These are phyloP conservation scores for Pomacea maculata DNA, from an alignment of 1,140 invertebrate species.

Conservation along the genomic window DNA sequence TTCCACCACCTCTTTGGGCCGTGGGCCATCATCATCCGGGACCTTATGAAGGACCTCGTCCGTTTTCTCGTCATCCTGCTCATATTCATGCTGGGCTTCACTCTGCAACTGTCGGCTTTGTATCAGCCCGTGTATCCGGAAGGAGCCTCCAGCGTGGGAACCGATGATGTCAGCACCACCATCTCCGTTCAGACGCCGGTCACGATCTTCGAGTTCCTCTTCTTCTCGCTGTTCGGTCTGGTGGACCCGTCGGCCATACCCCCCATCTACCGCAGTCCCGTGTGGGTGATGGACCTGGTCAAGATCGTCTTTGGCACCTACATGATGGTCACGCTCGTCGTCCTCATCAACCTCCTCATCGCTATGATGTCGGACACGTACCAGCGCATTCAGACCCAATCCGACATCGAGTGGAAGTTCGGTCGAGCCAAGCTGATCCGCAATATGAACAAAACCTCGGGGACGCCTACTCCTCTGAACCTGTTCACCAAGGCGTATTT, in stretches of 20 bases:
- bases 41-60: slow-evolving; percentile 79
- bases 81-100: slow-evolving; percentile 98
- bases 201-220: slow-evolving; percentile 94
- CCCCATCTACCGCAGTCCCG: slow-evolving; percentile 67
- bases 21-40: slow-evolving; percentile 81
- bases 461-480: slow-evolving; percentile 96
- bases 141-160: slow-evolving; percentile 8
- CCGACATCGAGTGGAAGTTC: slow-evolving; percentile 99
- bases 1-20: slow-evolving; percentile 99
- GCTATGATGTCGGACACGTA: slow-evolving; percentile 99
- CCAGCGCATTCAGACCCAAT: slow-evolving; percentile 97
- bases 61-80: slow-evolving; percentile 95
- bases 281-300: slow-evolving; percentile 68
- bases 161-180: not conserved
- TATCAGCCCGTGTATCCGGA: slow-evolving; percentile 83
- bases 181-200: slow-evolving; percentile 58
- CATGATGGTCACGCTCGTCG: slow-evolving; percentile 97
- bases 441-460: slow-evolving; percentile 98
- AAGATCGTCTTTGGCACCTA: slow-evolving; percentile 90
- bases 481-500: slow-evolving; percentile 84
- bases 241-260: slow-evolving; percentile 82
- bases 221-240: slow-evolving; percentile 97
- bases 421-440: slow-evolving; percentile 97
- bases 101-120: slow-evolving; percentile 94
- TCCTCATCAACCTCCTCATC: slow-evolving; percentile 97